Evolutionary conservation across 1,140 invertebrate genomes (phyloP), one percentile per base, ranked within the genome.

Genomic region (Trissolcus basalis): DNA sequence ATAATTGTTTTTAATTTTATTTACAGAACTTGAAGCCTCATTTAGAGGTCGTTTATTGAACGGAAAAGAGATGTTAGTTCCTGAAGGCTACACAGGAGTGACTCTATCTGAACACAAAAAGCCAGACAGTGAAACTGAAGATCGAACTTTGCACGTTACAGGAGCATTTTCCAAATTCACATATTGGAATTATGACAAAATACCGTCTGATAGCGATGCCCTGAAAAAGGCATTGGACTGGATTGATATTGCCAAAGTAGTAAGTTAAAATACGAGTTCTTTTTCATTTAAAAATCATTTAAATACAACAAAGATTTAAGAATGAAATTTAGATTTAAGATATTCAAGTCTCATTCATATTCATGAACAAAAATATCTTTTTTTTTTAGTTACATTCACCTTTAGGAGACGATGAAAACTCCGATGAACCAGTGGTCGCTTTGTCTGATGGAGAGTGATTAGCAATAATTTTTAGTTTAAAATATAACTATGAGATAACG

Each of bases 161-260:
- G 88, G 91, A 14, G 89, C 78, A 16, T 95, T 96, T 83, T 89
- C 91, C 56, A 83, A 91, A 36, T 89, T 95, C 49, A 91, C 89
- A 0, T 92, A 93, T 81, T 96, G 94, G 94, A 95, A 95, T 83
- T 94, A 93, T 89, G 93, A 95, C 79, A 93, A 91, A 83, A 86
- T 90, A 44, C 92, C 94, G 36, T 92, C 91, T 4, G 90, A 90
- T 72, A 93, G 93, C 83, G 94, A 95, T 85, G 86, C 89, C 12
- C 82, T 94, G 49, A 70, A 87, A 1, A 90, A 91, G 82, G 91
- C 93, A 9, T 74, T 95, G 47, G 91, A 94, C 71, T 96, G 94
- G 94, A 90, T 94, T n/a, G 90, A 93, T 67, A 91, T 96, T 36
- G 91, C 94, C 47, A 91, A 93, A 88, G 91, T 89, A 36, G 93